These are phyloP conservation scores for Ophraella communa DNA, from an alignment of 2,888 invertebrate species.

Conservation along the genomic window DNA sequence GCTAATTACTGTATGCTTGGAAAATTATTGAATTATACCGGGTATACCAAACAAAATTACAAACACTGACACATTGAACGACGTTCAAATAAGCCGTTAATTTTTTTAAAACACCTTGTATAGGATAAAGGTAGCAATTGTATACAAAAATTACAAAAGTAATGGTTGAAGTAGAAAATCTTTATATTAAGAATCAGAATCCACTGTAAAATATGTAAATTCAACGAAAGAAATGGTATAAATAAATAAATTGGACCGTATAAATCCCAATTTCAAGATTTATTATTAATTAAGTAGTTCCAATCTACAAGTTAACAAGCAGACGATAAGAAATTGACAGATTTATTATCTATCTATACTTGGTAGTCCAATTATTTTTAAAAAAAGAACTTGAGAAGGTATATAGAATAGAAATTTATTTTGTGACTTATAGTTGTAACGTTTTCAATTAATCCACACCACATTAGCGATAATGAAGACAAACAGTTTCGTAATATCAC, in stretches of 20 bases:
- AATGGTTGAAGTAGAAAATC: too few relatives aligned
- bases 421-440: background rate
- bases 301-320: background rate
- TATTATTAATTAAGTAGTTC: background rate
- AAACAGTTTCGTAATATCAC: slow-evolving; percentile 27
- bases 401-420: background rate
- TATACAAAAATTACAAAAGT: too few relatives aligned
- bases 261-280: background rate
- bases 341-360: background rate
- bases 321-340: background rate
- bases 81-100: too few relatives aligned
- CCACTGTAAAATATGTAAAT: too few relatives aligned
- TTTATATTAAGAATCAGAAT: too few relatives aligned
- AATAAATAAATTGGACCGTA: background rate
- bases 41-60: too few relatives aligned
- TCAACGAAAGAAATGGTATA: background rate
- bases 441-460: slow-evolving; percentile 12
- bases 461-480: slow-evolving; percentile 18
- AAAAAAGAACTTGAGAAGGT: background rate
- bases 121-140: too few relatives aligned
- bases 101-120: too few relatives aligned
- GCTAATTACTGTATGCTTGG: too few relatives aligned
- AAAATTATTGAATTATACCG: too few relatives aligned
- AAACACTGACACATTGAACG: too few relatives aligned
- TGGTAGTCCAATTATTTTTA: slow-evolving; percentile 9